Evolutionary conservation across 2,113 vertebrate genomes (phyloP), one percentile per base, ranked within the genome.

Genomic region (Notarius quadriscutis): DNA sequence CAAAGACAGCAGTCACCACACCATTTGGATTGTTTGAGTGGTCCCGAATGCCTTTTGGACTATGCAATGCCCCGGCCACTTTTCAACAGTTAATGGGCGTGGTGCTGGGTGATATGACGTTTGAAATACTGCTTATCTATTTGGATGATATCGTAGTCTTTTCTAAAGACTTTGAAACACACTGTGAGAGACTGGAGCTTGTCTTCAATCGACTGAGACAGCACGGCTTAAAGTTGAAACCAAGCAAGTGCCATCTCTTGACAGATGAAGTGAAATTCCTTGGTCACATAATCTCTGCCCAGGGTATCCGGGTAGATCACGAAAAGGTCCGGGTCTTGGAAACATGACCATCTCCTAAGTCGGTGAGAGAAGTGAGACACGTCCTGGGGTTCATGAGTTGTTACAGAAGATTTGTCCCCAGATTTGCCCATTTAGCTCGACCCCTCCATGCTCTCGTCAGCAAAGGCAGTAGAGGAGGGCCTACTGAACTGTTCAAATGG

Each of bases 351-450:
- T 5, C 74, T 0, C 87, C 63, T 0, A 51, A 20, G 0, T 75
- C 7, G 48, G 30, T 65, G 2, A 86, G 18, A 57, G 79, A 89
- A n/a, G 84, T 86, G 9, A 83, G 84, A 30, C 69, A 83, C 25
- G 58, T 88, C 3, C 18, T 86, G 8, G 77, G 81, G 1, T 87
- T 90, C 22, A 84, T 87, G 85, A 67, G 30, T 9, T 88, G 88
- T 53, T 85, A 88, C 14, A 0, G 81, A 7, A 5, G 48, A 0
- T 87, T 81, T 53, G 58, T 84, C 25, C 71, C 81, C 11, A 2
- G 1, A 22, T 84, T 79, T 8, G 58, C 63, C 1, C 69, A 87
- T 0, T 14, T 74, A 20, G 87, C 30, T 5, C 11, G 18, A 15
- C 51, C 62, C 9, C 34, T 89, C 0, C 65, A 87, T 71, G 67